Base-by-base conservation (phyloP, 2,888 invertebrate species). In the Nemotelus nigrinus region DNA sequence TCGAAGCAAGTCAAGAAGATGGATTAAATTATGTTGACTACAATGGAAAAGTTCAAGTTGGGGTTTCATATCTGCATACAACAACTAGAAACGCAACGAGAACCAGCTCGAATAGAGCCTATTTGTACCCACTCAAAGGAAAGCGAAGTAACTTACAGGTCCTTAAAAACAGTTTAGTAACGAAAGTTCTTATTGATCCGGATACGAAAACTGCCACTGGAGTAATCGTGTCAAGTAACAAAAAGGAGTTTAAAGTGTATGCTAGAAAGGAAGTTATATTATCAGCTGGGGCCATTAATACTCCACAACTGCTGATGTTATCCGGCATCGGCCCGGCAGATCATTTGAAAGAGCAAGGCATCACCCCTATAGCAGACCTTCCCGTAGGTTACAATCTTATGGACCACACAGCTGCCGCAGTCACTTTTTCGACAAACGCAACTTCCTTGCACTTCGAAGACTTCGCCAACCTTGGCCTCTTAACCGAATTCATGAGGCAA, bases 281-380 rank as follows among this genome's bases (percentile, higher is more conserved):
- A 55, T 90, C 92, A 58, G 93, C 93, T 0, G 95, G 94, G 3
- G 90, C 94, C 3, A 90, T 95, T 50, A 93, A 93, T 85, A 90
- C 93, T 4, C 94, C 95, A 0, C 93, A 95, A 84, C 84, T 96
- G 4, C 86, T 96, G 39, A 92, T 95, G 92, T 85, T 95, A 25
- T 94, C 94, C 2, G 96, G 95, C 3, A 89, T 95, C 6, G 93
- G 93, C 1, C 92, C 92, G 0, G 88, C 85, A 78, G 86, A 88
- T 48, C 90, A 93, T 82, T 86, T 93, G 70, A 86, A 88, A 78
- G 85, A 89, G 2, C 83, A 90, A 2, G 88, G 88, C 78, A 88
- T 89, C 60, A 91, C 92, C 57, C 86, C 89, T 2, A 87, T 90
- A 0, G 81, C 91, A 0, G 89, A 92, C 84, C 86, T 91, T 50